A percentile compares a stretch with the other conserved stretches of the same genome.
Conservation (phyloP, 2,113 vertebrate species). For the Turnix velox region DNA sequence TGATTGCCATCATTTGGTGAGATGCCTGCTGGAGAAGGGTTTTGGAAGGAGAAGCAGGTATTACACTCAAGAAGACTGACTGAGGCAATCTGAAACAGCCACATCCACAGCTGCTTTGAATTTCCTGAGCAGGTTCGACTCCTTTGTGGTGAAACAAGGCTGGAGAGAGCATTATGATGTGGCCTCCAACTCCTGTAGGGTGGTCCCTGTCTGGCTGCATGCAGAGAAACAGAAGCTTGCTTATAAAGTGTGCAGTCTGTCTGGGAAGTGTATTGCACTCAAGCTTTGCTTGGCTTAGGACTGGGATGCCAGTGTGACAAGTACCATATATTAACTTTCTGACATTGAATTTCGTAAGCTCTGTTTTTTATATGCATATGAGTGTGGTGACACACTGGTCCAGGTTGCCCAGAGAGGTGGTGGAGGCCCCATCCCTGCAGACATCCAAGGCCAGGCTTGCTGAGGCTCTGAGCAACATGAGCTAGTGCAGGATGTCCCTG, state of each 20-base stretch:
- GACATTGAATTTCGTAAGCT: background rate
- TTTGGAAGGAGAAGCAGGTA: background rate
- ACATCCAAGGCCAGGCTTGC: no score
- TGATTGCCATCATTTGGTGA: background rate
- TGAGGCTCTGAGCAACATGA: no score
- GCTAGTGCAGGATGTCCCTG: no score
- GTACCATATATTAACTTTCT: background rate
- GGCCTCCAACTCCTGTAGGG: background rate
- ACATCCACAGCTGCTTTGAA: background rate
- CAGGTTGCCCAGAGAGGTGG: no score
- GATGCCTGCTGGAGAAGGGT: background rate
- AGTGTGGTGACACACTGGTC: no score
- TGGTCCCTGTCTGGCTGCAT: background rate
- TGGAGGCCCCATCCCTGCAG: no score
- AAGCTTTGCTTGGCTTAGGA: background rate
- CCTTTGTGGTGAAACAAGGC: background rate
- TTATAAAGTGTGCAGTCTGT: background rate
- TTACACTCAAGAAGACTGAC: accelerated
- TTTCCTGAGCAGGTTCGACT: background rate
- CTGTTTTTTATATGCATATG: accelerated
- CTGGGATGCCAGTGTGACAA: background rate
- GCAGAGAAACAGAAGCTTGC: background rate
- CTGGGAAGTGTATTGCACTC: background rate
- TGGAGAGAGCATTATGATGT: background rate
- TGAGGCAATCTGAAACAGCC: background rate